Conservation (phyloP, 2,113 vertebrate species). For the Oryzias woworae region DNA sequence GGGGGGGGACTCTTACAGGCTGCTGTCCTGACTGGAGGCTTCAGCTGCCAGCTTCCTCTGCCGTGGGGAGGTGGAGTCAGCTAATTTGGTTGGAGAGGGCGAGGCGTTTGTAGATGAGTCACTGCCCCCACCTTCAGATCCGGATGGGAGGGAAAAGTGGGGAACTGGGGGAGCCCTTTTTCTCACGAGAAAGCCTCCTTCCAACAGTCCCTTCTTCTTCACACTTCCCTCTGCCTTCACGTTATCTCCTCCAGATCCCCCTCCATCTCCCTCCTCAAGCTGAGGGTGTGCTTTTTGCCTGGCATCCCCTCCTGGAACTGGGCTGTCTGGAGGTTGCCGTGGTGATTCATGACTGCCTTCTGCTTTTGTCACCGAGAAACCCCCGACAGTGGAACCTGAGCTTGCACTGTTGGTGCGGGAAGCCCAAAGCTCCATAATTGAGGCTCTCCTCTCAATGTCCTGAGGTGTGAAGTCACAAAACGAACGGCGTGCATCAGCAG, state of each 20-base stretch:
- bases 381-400: slow-evolving; percentile 1
- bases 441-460: slow-evolving; percentile 79
- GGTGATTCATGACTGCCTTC: slow-evolving; percentile 74
- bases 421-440: slow-evolving; percentile 71
- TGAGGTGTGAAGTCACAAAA: slow-evolving; percentile 70
- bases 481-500: slow-evolving; percentile 69
- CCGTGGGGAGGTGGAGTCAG: slow-evolving; percentile 83
- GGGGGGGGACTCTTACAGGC: slow-evolving; percentile 66
- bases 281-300: slow-evolving; percentile 75
- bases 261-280: slow-evolving; percentile 77
- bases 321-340: slow-evolving; percentile 74
- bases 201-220: slow-evolving; percentile 84
- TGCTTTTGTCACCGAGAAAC: slow-evolving; percentile 14
- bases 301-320: slow-evolving; percentile 69
- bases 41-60: slow-evolving; percentile 83
- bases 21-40: slow-evolving; percentile 82
- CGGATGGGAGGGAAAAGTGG: slow-evolving; percentile 77
- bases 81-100: slow-evolving; percentile 88
- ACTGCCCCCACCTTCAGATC: slow-evolving; percentile 84
- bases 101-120: slow-evolving; percentile 87
- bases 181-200: slow-evolving; percentile 87
- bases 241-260: slow-evolving; percentile 48
- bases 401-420: slow-evolving; percentile 33
- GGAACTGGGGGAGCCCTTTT: slow-evolving; percentile 84
- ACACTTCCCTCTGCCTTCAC: slow-evolving; percentile 64